Base-by-base conservation (phyloP, 2,888 invertebrate species). In the Glaucopsyche alexis region DNA sequence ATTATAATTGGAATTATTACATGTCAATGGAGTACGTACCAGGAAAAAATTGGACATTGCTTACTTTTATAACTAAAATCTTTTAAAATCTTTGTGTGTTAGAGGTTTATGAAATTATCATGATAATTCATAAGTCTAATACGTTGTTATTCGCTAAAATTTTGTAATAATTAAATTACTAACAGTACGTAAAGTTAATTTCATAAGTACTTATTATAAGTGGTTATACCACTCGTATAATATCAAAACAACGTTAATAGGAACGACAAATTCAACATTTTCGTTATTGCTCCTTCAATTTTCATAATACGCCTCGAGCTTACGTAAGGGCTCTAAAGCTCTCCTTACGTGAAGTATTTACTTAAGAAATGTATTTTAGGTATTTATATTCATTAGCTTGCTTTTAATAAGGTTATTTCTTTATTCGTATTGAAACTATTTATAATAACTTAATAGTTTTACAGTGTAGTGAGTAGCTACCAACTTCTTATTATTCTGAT, bases 331-430 rank as follows among this genome's bases (percentile, higher is more conserved):
- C 47, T 40, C 40, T 72, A 64, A 70, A 40, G 45, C 60, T 70
- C 29, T 64, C 60, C 71, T 65, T 42, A 65, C 60, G 40, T 49
- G 47, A 66, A 40, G 71, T 71, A 14, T 49, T 40, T 49, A 60
- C 60, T 60, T 60, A 60, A 29, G 60, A 60, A 38, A 60, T 0
- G 29, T 29, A 60, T 60, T 55, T 60, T 60, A 11, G 29, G 13
- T 60, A 60, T 8, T 60, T 13, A 60, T 60, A 29, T 6, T 60
- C 29, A 29, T 4, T 13, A 29, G 47, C 47, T 29, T 13, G 9
- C 9, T 13, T 47, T 13, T 47, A 47, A 47, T 47, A 13, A 13
- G 13, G 0, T 47, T 47, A 4, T 13, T 1, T 13, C 13, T 47
- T 47, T 47, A 47, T 47, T 47, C 47, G 9, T 11, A 11, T 47